Percentiles rank a stretch among this genome's conserved stretches.
Conservation (phyloP, 2,797 vertebrate genomes). For the Acanthurus leucopareius region DNA sequence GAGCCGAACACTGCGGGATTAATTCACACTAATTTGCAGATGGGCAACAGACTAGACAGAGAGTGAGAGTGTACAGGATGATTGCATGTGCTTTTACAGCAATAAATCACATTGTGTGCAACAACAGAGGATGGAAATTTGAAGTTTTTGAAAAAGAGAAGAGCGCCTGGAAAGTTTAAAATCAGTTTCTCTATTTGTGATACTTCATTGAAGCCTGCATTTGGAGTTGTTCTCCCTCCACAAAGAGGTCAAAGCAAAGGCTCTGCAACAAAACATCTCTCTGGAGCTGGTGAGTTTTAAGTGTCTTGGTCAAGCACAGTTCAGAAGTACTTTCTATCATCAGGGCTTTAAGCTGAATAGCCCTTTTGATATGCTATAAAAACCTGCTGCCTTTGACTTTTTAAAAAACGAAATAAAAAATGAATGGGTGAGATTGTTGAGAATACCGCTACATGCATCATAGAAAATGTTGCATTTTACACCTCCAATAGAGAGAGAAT, state of each 20-base stretch:
- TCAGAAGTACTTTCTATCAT: not conserved
- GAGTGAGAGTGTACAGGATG: slow-evolving; percentile 22
- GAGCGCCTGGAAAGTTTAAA: not conserved
- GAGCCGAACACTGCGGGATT: slow-evolving; percentile 66
- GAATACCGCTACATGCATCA: no score
- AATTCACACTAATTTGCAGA: slow-evolving; percentile 74
- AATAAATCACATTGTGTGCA: slow-evolving; percentile 9
- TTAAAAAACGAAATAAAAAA: not conserved
- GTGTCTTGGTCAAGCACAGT: not conserved
- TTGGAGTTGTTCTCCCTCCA: not conserved
- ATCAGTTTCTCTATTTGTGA: not conserved
- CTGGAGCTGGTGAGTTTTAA: not conserved
- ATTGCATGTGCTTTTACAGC: slow-evolving; percentile 6
- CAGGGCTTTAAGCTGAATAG: not conserved
- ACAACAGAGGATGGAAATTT: not conserved
- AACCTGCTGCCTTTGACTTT: not conserved
- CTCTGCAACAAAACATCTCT: not conserved
- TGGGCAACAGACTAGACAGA: slow-evolving; percentile 59
- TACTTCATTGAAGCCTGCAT: no score
- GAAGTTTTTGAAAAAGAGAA: not conserved
- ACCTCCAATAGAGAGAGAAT: not conserved
- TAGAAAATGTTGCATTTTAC: not conserved
- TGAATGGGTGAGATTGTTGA: not conserved
- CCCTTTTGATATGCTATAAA: not conserved
- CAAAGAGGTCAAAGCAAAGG: slow-evolving; percentile 7